These are phyloP conservation scores for Azemiops feae DNA, from an alignment of 2,113 vertebrate genomes.

Conservation along the genomic window DNA sequence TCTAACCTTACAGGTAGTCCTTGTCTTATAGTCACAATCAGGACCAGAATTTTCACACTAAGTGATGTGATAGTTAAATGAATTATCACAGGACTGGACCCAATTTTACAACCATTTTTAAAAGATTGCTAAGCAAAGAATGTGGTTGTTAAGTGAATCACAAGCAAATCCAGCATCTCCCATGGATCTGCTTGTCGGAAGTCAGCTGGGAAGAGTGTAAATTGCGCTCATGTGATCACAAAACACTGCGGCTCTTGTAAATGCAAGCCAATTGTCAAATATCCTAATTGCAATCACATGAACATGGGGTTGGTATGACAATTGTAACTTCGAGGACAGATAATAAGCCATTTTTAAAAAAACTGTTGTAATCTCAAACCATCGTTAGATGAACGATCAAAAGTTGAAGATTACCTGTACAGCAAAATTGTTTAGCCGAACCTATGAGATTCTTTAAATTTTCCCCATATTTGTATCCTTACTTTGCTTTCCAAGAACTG, in stretches of 20 bases:
- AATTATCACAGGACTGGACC: not conserved
- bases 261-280: not conserved
- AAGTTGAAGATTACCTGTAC: not conserved
- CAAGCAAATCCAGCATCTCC: not conserved
- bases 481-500: not conserved
- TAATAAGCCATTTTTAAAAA: not conserved
- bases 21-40: not conserved
- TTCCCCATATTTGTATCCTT: constrained; percentile 57
- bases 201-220: not conserved
- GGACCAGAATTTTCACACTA: not conserved
- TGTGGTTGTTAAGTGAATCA: not conserved
- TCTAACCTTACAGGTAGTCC: constrained; percentile 36
- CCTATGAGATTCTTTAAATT: constrained; percentile 60
- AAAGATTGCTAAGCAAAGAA: not conserved
- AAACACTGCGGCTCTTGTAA: not conserved
- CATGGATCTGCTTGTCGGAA: not conserved
- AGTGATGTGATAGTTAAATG: not conserved
- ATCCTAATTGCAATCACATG: not conserved
- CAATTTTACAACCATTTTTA: not conserved
- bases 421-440: constrained; percentile 73
- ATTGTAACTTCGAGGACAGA: not conserved
- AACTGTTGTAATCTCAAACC: not conserved
- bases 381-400: not conserved
- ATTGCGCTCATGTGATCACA: not conserved
- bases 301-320: not conserved